These are phyloP conservation scores for Arge pagana DNA, from an alignment of 2,888 invertebrate genomes.

Conservation along the genomic window DNA sequence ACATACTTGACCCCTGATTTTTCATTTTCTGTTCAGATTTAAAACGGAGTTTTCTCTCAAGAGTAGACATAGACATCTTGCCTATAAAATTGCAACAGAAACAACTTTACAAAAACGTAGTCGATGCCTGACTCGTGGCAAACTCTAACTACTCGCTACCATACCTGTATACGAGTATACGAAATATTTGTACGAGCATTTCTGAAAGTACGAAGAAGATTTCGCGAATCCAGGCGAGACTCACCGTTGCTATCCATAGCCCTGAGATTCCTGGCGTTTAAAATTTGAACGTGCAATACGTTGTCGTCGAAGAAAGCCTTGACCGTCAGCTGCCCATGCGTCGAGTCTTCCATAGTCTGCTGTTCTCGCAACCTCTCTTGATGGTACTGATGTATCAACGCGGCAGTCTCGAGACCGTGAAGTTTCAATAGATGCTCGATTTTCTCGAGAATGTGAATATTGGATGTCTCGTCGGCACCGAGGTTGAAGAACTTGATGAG, in stretches of 20 bases:
- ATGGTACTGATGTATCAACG: conserved; percentile 84
- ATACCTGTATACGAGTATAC: no score
- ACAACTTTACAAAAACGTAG: background rate
- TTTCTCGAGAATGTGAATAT: conserved; percentile 67
- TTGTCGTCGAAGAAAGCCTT: conserved; percentile 74
- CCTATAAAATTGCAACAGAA: conserved; percentile 44
- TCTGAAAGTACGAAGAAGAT: background rate
- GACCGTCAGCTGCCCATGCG: conserved; percentile 79
- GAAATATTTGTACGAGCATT: no score
- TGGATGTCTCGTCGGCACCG: conserved; percentile 65
- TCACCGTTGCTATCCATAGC: conserved; percentile 88
- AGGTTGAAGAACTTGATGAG: conserved; percentile 88
- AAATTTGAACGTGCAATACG: conserved; percentile 77
- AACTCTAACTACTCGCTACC: no score
- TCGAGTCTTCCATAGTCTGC: conserved; percentile 65
- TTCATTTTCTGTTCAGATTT: conserved; percentile 49
- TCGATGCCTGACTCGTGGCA: no score
- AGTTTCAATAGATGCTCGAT: conserved; percentile 75
- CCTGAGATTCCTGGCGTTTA: conserved; percentile 86
- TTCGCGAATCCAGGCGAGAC: no score
- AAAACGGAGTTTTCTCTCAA: conserved; percentile 48
- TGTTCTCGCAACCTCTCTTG: conserved; percentile 69
- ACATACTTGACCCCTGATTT: conserved; percentile 52
- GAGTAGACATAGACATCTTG: conserved; percentile 53
- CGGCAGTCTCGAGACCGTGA: conserved; percentile 86